A percentile compares a stretch with the other conserved stretches of the same genome.
Evolutionary conservation across 1,140 invertebrate genomes (phyloP).

Genomic region (Vanessa atalanta): DNA sequence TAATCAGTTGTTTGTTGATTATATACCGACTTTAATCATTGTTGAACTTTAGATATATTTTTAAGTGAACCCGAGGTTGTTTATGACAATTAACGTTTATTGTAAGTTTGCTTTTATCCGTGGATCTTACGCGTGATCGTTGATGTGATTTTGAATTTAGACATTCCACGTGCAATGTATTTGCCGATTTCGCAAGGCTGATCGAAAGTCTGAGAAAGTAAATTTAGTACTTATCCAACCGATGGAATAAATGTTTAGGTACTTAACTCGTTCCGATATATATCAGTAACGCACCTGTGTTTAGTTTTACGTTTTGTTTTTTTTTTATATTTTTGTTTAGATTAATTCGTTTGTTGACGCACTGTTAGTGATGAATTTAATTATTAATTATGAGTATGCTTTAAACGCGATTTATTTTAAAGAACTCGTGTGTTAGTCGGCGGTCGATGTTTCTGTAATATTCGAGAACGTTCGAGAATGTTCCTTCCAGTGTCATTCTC

Average conservation of each 20-base stretch:
- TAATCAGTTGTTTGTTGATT: conserved; percentile 64
- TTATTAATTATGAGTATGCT: conserved; percentile 17
- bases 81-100: conserved; percentile 56
- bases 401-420: conserved; percentile 12
- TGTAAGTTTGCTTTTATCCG: conserved; percentile 34
- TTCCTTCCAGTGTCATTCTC: neutral
- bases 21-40: conserved; percentile 69
- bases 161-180: conserved; percentile 68
- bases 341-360: conserved; percentile 48
- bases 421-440: conserved; percentile 27
- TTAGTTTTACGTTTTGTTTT: conserved; percentile 54
- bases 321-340: conserved; percentile 44
- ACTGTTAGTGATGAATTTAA: conserved; percentile 36
- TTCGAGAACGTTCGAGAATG: neutral
- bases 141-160: conserved; percentile 58
- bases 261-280: conserved; percentile 44
- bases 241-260: conserved; percentile 35
- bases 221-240: conserved; percentile 5
- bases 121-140: conserved; percentile 26
- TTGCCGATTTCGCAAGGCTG: conserved; percentile 65
- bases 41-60: conserved; percentile 58
- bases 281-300: conserved; percentile 57
- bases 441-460: conserved; percentile 13
- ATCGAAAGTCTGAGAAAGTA: conserved; percentile 58
- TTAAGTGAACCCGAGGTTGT: conserved; percentile 63